Base-by-base conservation (phyloP, 2,888 invertebrate species). In the Trilocha varians region DNA sequence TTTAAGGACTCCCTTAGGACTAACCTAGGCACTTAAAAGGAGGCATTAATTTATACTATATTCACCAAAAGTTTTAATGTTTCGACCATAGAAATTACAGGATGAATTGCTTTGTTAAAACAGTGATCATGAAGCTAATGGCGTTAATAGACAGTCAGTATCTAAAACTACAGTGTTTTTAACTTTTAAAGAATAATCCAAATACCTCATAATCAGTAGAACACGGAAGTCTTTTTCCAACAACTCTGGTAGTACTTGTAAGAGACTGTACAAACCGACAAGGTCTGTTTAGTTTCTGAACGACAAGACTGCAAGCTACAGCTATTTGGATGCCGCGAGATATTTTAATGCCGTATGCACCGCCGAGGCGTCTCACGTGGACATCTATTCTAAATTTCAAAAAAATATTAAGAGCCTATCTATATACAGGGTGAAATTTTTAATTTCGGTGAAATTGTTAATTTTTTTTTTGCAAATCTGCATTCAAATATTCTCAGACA, bases 281-380 rank as follows among this genome's bases (percentile, higher is more conserved):
- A 0, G 93, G 92, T 39, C 73, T 70, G 59, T 89, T 86, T 2
- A 90, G 67, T 48, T 87, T 87, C 49, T 87, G 67, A 0, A 90
- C 88, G 0, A 90, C 93, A 13, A 93, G 61, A 34, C 49, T 45
- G 34, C 55, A 49, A 4, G 52, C 48, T n/a, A 54, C 37, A 3
- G 91, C 85, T 3, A 89, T 62, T 41, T 88, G 80, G 3, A 73
- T 59, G 8, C 87, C 70, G 32, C 92, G 83, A 0, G 89, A 85
- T 48, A 93, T 88, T 72, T 96, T 96, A 0, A 87, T 86, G 0
- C 96, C 96, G 58, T 91, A 96, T 3, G 55, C 70, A 14, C 79
- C 79, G 1, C 79, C 79, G 1, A 78, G 40, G 1, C 76, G 70
- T 16, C 70, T 69, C 1, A 67, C 63, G 5, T 84, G 71, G 0